A percentile compares a stretch with the other conserved stretches of the same genome.
These are phyloP conservation scores for Platycheirus albimanus DNA, from an alignment of 2,888 invertebrate genomes.

Conservation along the genomic window DNA sequence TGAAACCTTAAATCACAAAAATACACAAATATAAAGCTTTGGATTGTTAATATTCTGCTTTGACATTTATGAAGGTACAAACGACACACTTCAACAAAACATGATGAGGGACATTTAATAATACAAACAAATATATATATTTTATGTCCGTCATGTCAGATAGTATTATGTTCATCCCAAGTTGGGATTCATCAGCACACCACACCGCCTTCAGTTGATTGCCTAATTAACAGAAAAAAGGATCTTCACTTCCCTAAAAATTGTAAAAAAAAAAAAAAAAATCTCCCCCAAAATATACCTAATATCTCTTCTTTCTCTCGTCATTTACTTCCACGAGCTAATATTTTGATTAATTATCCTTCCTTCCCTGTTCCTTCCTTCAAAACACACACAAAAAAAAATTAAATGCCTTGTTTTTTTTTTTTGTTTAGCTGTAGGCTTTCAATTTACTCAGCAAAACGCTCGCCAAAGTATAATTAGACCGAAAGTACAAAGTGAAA, in stretches of 20 bases:
- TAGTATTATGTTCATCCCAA: not conserved
- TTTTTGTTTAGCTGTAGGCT: too few relatives aligned
- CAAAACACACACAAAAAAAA: too few relatives aligned
- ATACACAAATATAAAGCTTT: not conserved
- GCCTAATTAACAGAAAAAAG: not conserved
- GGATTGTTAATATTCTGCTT: not conserved
- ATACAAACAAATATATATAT: not conserved
- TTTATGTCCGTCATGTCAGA: not conserved
- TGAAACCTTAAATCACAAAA: not conserved
- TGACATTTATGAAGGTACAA: not conserved
- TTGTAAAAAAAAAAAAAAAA: not conserved
- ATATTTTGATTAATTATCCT: constrained; percentile 9
- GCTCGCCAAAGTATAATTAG: not conserved
- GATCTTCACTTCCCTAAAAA: not conserved
- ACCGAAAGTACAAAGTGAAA: not conserved
- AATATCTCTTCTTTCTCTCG: not conserved
- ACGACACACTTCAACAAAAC: not conserved
- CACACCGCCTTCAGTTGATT: not conserved
- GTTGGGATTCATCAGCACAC: not conserved
- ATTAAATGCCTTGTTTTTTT: too few relatives aligned
- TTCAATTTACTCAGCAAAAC: too few relatives aligned
- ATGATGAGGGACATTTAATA: not conserved
- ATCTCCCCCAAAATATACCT: not conserved
- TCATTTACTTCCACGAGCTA: not conserved
- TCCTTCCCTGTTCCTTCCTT: not conserved